Evolutionary conservation across 2,113 vertebrate genomes (phyloP).

Genomic region (Heterochromis multidens): DNA sequence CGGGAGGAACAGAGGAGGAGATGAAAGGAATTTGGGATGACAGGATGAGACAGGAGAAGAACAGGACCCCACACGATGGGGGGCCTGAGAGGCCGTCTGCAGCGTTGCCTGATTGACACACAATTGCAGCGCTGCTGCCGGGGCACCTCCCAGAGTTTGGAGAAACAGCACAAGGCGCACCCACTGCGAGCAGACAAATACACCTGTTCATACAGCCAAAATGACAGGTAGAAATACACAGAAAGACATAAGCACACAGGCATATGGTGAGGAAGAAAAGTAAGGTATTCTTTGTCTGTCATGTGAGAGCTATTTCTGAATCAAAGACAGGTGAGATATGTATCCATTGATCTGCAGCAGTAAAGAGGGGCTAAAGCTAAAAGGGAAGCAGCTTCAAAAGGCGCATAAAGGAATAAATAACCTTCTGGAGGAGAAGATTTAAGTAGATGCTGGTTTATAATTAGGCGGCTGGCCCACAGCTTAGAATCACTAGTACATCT

Average conservation of each 20-base stretch:
- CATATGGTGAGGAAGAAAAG: not conserved
- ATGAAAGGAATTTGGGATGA: constrained; percentile 65
- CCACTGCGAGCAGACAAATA: constrained; percentile 43
- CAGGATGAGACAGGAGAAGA: constrained; percentile 55
- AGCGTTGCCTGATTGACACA: constrained; percentile 57
- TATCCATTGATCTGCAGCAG: not conserved
- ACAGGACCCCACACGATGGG: constrained; percentile 60
- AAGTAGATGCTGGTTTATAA: constrained; percentile 72
- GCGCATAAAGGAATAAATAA: constrained; percentile 54
- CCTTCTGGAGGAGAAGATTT: constrained; percentile 55
- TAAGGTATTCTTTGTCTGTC: not conserved
- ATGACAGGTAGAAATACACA: constrained; percentile 31
- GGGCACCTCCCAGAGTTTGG: constrained; percentile 39
- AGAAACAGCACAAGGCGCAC: constrained; percentile 14
- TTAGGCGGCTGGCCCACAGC: constrained; percentile 59
- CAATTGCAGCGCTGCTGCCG: constrained; percentile 42
- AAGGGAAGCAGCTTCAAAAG: constrained; percentile 25
- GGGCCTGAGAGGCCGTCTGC: constrained; percentile 60
- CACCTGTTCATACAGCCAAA: constrained; percentile 44
- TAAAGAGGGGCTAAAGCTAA: constrained; percentile 22
- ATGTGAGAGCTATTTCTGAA: constrained; percentile 16
- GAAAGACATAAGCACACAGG: constrained; percentile 6
- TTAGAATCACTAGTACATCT: constrained; percentile 65
- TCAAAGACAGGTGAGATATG: not conserved
- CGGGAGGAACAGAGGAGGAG: constrained; percentile 33